Evolutionary conservation across 1,140 invertebrate genomes (phyloP).

Genomic region (Agraylea sexmaculata): DNA sequence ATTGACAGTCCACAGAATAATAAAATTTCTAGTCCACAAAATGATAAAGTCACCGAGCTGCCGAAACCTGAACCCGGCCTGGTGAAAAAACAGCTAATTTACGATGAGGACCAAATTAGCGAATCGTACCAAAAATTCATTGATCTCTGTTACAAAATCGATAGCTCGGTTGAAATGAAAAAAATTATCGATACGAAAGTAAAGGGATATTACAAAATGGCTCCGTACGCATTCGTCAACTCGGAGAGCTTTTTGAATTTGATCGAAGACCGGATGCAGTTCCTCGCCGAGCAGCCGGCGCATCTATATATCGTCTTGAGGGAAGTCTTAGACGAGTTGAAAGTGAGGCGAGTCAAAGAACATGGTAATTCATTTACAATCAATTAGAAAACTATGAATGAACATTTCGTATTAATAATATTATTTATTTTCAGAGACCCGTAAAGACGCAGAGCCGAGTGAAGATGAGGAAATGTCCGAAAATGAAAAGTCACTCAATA

Average conservation of each 20-base stretch:
- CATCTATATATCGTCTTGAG: conserved; percentile 14
- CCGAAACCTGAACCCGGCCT: too few species aligned
- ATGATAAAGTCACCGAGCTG: too few species aligned
- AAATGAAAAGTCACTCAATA: not conserved
- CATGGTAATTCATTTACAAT: not conserved
- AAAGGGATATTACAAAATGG: conserved; percentile 12
- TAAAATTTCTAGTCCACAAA: too few species aligned
- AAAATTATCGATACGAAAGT: conserved; percentile 15
- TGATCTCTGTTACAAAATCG: conserved; percentile 14
- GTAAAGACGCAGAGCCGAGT: not conserved
- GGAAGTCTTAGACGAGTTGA: conserved; percentile 15
- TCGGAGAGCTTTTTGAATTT: conserved; percentile 13
- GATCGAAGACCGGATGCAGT: conserved; percentile 10
- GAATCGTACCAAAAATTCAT: conserved; percentile 13
- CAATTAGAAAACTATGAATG: not conserved
- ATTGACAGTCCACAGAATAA: not conserved
- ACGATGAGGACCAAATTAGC: not conserved
- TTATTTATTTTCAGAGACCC: not conserved
- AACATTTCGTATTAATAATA: not conserved
- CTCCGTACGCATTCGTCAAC: conserved; percentile 7
- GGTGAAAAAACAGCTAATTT: not conserved
- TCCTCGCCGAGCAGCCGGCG: conserved; percentile 5
- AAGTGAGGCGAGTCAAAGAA: conserved; percentile 11
- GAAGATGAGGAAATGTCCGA: not conserved
- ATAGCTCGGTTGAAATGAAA: conserved; percentile 16